Evolutionary conservation across 2,797 vertebrate species (phyloP).

Genomic region (Oreortyx pictus): DNA sequence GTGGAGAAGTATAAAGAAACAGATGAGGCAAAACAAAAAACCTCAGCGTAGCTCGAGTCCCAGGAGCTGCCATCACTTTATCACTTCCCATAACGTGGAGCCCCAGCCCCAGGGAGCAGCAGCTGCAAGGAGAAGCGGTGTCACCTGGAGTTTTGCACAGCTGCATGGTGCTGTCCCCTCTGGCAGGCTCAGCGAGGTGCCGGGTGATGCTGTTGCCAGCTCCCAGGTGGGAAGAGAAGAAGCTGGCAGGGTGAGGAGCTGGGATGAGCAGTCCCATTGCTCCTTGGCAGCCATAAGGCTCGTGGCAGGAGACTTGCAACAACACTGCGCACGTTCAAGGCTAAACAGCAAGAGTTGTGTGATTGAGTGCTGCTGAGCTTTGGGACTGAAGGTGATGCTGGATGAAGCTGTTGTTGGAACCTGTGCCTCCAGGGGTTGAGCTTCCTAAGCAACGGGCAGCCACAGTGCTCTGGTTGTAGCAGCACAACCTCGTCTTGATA

Average conservation of each 20-base stretch:
- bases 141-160: background rate
- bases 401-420: background rate
- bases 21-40: constrained; percentile 51
- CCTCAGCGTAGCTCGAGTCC: background rate
- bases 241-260: background rate
- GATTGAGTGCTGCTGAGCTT: background rate
- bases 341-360: background rate
- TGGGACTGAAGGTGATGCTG: background rate
- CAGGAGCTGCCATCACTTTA: constrained; percentile 39
- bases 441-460: background rate
- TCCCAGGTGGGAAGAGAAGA: background rate
- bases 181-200: background rate
- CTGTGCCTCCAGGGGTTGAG: background rate
- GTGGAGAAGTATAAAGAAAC: background rate
- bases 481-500: background rate
- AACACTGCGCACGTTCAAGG: background rate
- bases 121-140: background rate
- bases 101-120: background rate
- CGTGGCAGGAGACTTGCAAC: background rate
- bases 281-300: background rate
- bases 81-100: background rate
- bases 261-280: background rate
- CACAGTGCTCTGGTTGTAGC: background rate
- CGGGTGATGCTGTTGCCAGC: background rate
- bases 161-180: background rate